These are phyloP conservation scores for Nannospalax galili DNA, from an alignment of 2,113 vertebrate species.

Conservation along the genomic window DNA sequence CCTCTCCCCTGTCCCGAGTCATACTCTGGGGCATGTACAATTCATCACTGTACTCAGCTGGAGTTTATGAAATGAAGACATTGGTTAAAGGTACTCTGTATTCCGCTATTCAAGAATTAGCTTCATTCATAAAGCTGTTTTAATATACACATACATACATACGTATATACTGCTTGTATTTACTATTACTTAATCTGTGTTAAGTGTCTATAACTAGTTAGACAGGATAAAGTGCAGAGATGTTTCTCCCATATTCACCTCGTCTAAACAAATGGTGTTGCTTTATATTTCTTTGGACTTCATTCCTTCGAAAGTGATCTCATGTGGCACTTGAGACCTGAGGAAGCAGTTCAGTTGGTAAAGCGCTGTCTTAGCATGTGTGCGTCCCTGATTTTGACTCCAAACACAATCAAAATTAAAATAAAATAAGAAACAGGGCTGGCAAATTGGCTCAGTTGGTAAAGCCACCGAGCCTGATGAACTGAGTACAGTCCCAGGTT, in stretches of 20 bases:
- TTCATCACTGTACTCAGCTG: background rate
- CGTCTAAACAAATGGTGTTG: background rate
- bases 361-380: background rate
- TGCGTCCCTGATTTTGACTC: background rate
- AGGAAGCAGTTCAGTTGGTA: background rate
- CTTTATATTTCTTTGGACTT: background rate
- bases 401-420: background rate
- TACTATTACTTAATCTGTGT: background rate
- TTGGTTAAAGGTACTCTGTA: background rate
- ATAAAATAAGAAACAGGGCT: background rate
- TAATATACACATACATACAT: background rate
- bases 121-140: background rate
- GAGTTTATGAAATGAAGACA: constrained; percentile 17
- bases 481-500: no score
- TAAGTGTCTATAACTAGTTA: background rate
- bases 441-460: no score
- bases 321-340: background rate
- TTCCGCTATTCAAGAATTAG: background rate
- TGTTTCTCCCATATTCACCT: background rate
- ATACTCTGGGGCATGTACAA: background rate
- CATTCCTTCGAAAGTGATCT: background rate
- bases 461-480: no score
- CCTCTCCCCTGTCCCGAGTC: background rate
- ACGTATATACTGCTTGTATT: background rate
- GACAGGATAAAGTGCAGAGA: background rate